Conservation (phyloP, 1,140 invertebrate genomes). For the Parasteatoda tepidariorum region DNA sequence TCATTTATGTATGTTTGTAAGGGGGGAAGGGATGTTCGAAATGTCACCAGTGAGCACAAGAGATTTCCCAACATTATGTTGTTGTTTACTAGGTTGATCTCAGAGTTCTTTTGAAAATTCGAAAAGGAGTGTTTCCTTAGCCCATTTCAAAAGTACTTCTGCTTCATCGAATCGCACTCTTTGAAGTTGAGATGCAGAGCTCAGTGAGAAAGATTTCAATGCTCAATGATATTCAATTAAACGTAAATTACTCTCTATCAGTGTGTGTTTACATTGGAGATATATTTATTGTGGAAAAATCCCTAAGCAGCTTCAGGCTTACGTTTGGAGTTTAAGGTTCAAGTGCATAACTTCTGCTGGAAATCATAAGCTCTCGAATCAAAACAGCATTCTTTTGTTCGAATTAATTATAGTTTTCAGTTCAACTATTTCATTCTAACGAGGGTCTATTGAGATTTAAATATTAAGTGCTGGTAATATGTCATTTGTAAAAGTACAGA, state of each 20-base stretch:
- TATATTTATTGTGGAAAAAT: background rate
- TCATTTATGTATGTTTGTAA: too few species aligned
- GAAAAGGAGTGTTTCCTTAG: background rate
- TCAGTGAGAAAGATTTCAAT: too few species aligned
- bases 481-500: too few species aligned
- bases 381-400: too few species aligned
- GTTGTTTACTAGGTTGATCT: background rate
- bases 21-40: background rate
- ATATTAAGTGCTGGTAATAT: too few species aligned
- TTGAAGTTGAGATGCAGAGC: background rate
- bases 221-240: background rate
- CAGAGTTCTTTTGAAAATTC: conserved; percentile 3
- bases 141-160: background rate
- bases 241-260: background rate
- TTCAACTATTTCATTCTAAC: too few species aligned
- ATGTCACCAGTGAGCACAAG: background rate
- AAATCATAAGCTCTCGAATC: too few species aligned
- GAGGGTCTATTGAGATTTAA: too few species aligned
- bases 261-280: background rate
- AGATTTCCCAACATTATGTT: background rate
- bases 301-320: background rate
- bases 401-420: too few species aligned
- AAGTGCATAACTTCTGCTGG: background rate
- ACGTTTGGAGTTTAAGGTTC: background rate
- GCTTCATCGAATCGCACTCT: background rate